These are phyloP conservation scores for Scaptomyza montana DNA, from an alignment of 1,140 invertebrate species.

Conservation along the genomic window DNA sequence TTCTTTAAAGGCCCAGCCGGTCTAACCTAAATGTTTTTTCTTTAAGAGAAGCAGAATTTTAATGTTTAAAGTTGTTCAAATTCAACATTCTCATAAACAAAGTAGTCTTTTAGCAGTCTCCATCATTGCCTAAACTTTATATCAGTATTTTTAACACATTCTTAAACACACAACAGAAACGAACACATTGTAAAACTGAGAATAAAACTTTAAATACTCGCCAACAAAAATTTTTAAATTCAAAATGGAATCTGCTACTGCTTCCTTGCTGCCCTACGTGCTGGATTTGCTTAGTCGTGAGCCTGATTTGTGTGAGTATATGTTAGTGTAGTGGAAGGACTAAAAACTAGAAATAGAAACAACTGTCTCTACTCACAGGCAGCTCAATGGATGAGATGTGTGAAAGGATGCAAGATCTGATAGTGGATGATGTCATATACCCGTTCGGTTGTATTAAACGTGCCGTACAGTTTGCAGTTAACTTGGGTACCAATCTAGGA, in stretches of 20 bases:
- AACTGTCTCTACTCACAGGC: slow-evolving; percentile 12
- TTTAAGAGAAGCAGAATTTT: neutral
- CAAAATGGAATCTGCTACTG: slow-evolving; percentile 35
- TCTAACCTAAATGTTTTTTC: too few relatives aligned
- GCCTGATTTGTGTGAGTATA: slow-evolving; percentile 31
- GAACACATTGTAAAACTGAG: too few relatives aligned
- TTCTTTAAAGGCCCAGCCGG: too few relatives aligned
- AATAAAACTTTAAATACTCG: too few relatives aligned
- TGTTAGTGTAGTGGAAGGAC: neutral
- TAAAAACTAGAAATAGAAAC: neutral
- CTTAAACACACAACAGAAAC: too few relatives aligned
- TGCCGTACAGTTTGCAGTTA: slow-evolving; percentile 45
- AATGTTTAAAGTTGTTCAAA: too few relatives aligned
- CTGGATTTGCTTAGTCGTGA: slow-evolving; percentile 47
- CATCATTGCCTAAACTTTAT: too few relatives aligned
- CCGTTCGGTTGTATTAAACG: slow-evolving; percentile 23
- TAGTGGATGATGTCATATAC: slow-evolving; percentile 22
- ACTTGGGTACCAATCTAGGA: slow-evolving; percentile 49
- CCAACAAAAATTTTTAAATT: slow-evolving; percentile 23
- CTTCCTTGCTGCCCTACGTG: slow-evolving; percentile 45
- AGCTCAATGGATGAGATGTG: slow-evolving; percentile 26
- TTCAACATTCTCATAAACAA: too few relatives aligned
- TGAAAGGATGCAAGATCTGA: slow-evolving; percentile 8
- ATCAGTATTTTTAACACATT: too few relatives aligned
- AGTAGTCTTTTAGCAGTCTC: neutral